These are phyloP conservation scores for Acromyrmex charruanus DNA, from an alignment of 1,140 invertebrate genomes.

Conservation along the genomic window DNA sequence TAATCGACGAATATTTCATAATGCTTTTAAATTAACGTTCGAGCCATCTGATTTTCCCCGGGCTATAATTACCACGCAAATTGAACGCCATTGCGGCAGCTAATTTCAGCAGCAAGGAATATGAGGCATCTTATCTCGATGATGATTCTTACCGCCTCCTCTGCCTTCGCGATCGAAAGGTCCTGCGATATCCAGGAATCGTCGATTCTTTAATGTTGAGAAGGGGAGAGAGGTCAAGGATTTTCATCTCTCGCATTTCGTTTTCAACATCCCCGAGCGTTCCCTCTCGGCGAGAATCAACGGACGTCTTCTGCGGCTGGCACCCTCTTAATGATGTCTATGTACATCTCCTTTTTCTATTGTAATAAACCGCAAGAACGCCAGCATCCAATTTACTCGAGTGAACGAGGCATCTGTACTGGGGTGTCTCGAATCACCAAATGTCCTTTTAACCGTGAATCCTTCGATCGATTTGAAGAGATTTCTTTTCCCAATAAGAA, in stretches of 20 bases:
- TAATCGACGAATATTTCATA: slow-evolving; percentile 53
- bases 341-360: slow-evolving; percentile 58
- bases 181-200: neutral
- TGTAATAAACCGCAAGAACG: slow-evolving; percentile 68
- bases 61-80: slow-evolving; percentile 60
- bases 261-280: slow-evolving; percentile 23
- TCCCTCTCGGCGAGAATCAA: neutral
- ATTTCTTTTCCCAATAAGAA: neutral
- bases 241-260: slow-evolving; percentile 43
- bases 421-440: slow-evolving; percentile 19
- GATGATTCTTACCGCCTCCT: neutral
- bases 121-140: slow-evolving; percentile 40
- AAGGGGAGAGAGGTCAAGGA: slow-evolving; percentile 68
- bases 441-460: slow-evolving; percentile 21
- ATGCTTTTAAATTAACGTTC: slow-evolving; percentile 41
- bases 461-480: neutral
- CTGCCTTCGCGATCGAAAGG: neutral
- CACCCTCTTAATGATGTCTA: slow-evolving; percentile 82
- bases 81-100: slow-evolving; percentile 29
- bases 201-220: slow-evolving; percentile 21
- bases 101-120: slow-evolving; percentile 40
- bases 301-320: slow-evolving; percentile 78
- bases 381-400: slow-evolving; percentile 85
- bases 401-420: slow-evolving; percentile 63
- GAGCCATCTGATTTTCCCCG: slow-evolving; percentile 25